Evolutionary conservation across 2,113 vertebrate genomes (phyloP).

Genomic region (Leucoraja erinaceus): DNA sequence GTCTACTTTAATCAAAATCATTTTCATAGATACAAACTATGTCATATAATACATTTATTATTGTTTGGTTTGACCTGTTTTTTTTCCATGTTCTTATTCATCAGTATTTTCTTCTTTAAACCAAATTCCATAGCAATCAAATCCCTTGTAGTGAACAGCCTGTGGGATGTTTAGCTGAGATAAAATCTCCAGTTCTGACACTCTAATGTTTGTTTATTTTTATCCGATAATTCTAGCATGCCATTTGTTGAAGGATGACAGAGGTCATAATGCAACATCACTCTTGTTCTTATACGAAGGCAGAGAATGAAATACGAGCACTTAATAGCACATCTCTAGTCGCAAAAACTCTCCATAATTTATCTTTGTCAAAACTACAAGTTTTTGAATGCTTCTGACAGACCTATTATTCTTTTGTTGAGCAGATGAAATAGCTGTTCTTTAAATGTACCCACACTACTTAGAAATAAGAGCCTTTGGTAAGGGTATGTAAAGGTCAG

Average conservation of each 20-base stretch:
- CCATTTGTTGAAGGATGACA: constrained; percentile 38
- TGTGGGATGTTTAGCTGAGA: constrained; percentile 34
- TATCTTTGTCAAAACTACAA: constrained; percentile 38
- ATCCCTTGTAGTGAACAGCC: constrained; percentile 37
- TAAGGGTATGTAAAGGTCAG: constrained; percentile 35
- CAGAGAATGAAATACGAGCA: constrained; percentile 37
- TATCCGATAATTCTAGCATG: constrained; percentile 36
- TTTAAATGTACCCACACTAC: constrained; percentile 36
- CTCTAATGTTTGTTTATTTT: constrained; percentile 39
- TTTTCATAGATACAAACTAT: background rate
- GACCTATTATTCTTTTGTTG: constrained; percentile 37
- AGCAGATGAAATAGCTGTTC: constrained; percentile 30
- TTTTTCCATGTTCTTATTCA: constrained; percentile 13
- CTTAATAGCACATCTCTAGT: constrained; percentile 36
- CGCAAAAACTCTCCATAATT: constrained; percentile 37
- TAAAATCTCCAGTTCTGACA: constrained; percentile 38
- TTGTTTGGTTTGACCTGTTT: background rate
- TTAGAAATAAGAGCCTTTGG: constrained; percentile 36
- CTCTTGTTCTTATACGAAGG: constrained; percentile 30
- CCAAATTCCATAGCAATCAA: constrained; percentile 34
- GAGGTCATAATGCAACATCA: constrained; percentile 39
- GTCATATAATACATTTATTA: background rate
- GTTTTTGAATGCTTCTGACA: constrained; percentile 35
- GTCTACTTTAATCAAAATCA: background rate
- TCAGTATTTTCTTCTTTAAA: constrained; percentile 22